Evolutionary conservation across 2,888 invertebrate species (phyloP), one percentile per base, ranked within the genome.

Genomic region (Dione juno): DNA sequence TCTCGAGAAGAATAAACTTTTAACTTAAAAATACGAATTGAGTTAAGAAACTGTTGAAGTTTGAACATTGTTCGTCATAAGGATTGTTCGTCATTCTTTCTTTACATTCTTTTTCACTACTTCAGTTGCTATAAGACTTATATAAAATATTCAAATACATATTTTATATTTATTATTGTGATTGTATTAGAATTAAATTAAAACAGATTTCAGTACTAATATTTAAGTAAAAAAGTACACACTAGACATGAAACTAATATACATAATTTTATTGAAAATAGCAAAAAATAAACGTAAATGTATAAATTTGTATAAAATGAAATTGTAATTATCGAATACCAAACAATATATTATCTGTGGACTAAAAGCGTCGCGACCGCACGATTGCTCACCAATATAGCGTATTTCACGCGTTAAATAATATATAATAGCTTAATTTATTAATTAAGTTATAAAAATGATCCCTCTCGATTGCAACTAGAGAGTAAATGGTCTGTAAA

Each of bases 401-500:
- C 54, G 69, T 69, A 74, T 67, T 67, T 71, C 57, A 67, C 52
- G 61, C 48, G 59, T 59, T 67, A 67, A 74, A 71, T 67, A 59
- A 67, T 67, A 74, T 71, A 71, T 74, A 71, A 71, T 72, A 72
- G 67, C 67, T 72, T 72, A 76, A 78, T 83, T 78, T 81, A 83
- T 83, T 80, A 81, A 83, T 82, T 81, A 81, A 82, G 78, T 78
- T 79, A 82, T 84, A 81, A 84, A 81, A 80, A 84, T 84, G 83
- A 84, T 84, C 82, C 78, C 78, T 75, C 76, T 77, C 79, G 77
- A 79, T 79, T 77, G 77, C 77, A 80, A 80, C 80, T 77, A 80
- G 79, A 80, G 81, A 82, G 80, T 88, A 84, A 88, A 87, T 86
- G 87, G 81, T 76, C 84, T 89, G 89, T 91, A 89, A 92, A 92